Conservation (phyloP, 2,888 invertebrate genomes). For the Brachycybe producta region DNA sequence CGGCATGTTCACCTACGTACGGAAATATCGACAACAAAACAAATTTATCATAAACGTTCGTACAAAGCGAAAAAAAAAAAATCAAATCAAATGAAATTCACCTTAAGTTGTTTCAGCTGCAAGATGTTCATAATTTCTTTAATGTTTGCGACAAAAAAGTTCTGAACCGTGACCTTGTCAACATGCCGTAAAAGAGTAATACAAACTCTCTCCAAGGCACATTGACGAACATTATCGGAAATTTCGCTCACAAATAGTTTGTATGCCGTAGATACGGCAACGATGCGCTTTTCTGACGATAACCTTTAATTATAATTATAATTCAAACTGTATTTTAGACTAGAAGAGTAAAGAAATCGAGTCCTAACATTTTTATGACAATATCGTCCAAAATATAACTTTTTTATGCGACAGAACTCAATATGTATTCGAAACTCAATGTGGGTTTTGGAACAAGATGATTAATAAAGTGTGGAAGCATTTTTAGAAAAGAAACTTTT, state of each 20-base stretch:
- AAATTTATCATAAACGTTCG: neutral
- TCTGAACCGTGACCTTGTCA: neutral
- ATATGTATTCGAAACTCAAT: too few relatives aligned
- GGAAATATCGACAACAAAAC: neutral
- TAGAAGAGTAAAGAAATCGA: too few relatives aligned
- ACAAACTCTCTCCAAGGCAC: conserved; percentile 5
- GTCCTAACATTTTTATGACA: too few relatives aligned
- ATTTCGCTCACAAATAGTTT: conserved; percentile 1
- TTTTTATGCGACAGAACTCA: too few relatives aligned
- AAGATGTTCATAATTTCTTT: conserved; percentile 5
- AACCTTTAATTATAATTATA: conserved; percentile 1
- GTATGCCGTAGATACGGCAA: neutral
- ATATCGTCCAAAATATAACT: too few relatives aligned
- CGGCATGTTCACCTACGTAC: neutral
- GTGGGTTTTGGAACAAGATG: too few relatives aligned
- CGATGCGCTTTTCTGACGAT: neutral
- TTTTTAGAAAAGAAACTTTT: too few relatives aligned
- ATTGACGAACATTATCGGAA: neutral
- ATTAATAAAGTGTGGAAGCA: too few relatives aligned
- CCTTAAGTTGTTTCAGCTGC: conserved; percentile 4
- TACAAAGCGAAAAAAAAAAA: neutral
- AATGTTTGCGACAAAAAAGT: conserved; percentile 6
- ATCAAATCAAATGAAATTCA: neutral
- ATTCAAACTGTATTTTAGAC: too few relatives aligned
- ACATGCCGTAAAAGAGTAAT: conserved; percentile 2